phyloP scores from a whole-genome alignment of 2,113 vertebrate genomes.

The Barbus barbus region DNA sequence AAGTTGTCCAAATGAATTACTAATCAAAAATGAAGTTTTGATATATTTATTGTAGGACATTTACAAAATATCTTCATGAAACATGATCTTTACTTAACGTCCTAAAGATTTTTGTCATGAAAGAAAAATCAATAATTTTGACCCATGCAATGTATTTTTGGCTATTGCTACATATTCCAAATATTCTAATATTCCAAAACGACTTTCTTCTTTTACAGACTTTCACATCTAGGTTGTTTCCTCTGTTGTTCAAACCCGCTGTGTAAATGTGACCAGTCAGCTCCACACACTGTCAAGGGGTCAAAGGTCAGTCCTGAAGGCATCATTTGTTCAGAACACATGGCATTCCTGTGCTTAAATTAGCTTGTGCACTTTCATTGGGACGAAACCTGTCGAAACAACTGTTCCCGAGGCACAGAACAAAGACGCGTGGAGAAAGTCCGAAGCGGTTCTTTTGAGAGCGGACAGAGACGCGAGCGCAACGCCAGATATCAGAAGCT shows the following conservation, averaged over 20 bases:
- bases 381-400: slow-evolving; percentile 60
- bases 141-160: too few relatives aligned
- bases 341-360: slow-evolving; percentile 59
- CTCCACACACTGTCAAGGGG: slow-evolving; percentile 35
- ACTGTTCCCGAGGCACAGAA: slow-evolving; percentile 58
- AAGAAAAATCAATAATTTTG: too few relatives aligned
- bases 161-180: too few relatives aligned
- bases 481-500: not conserved
- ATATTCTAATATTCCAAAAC: too few relatives aligned
- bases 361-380: slow-evolving; percentile 58
- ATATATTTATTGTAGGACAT: too few relatives aligned
- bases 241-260: slow-evolving; percentile 55
- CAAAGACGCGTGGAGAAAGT: slow-evolving; percentile 37
- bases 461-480: slow-evolving; percentile 20
- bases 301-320: slow-evolving; percentile 29
- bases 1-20: too few relatives aligned
- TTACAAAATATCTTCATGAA: too few relatives aligned
- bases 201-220: slow-evolving; percentile 57
- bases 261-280: slow-evolving; percentile 1
- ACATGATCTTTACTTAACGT: too few relatives aligned
- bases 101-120: too few relatives aligned
- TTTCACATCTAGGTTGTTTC: slow-evolving; percentile 45
- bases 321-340: slow-evolving; percentile 52
- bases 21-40: too few relatives aligned
- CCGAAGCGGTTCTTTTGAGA: slow-evolving; percentile 48